These are phyloP conservation scores for Ceratina calcarata DNA, from an alignment of 1,140 invertebrate species.

Conservation along the genomic window DNA sequence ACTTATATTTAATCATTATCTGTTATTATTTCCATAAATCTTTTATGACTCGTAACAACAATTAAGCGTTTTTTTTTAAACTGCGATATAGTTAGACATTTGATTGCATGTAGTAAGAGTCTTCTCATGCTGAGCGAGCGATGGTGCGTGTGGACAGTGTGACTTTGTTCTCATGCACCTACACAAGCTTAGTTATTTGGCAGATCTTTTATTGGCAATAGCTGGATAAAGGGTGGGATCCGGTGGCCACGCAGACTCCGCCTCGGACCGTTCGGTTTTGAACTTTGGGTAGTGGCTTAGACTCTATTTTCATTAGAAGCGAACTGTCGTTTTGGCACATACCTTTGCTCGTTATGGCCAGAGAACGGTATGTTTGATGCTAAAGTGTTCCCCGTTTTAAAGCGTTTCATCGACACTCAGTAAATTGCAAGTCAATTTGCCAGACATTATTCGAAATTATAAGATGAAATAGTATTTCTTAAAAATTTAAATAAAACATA, in stretches of 20 bases:
- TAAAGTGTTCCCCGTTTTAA: neutral
- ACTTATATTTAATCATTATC: too few species aligned
- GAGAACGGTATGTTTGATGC: neutral
- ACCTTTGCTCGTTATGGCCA: neutral
- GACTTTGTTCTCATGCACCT: neutral
- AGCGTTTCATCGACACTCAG: neutral
- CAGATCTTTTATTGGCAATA: constrained; percentile 51
- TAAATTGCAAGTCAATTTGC: neutral
- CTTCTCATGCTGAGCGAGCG: neutral
- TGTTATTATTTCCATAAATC: too few species aligned
- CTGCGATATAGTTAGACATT: too few species aligned
- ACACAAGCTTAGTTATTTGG: constrained; percentile 23
- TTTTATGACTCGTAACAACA: too few species aligned
- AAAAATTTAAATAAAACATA: too few species aligned
- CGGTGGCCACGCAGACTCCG: constrained; percentile 28
- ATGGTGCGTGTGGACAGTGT: too few species aligned
- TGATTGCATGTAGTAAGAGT: too few species aligned
- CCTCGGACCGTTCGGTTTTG: constrained; percentile 49
- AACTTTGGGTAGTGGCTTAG: constrained; percentile 45
- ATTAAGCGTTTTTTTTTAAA: too few species aligned
- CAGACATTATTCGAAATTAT: too few species aligned
- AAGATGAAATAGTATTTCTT: too few species aligned
- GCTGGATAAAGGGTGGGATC: constrained; percentile 39
- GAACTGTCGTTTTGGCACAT: constrained; percentile 39
- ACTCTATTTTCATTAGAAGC: constrained; percentile 49